These are phyloP conservation scores for Myopa testacea DNA, from an alignment of 2,888 invertebrate genomes.

Conservation along the genomic window DNA sequence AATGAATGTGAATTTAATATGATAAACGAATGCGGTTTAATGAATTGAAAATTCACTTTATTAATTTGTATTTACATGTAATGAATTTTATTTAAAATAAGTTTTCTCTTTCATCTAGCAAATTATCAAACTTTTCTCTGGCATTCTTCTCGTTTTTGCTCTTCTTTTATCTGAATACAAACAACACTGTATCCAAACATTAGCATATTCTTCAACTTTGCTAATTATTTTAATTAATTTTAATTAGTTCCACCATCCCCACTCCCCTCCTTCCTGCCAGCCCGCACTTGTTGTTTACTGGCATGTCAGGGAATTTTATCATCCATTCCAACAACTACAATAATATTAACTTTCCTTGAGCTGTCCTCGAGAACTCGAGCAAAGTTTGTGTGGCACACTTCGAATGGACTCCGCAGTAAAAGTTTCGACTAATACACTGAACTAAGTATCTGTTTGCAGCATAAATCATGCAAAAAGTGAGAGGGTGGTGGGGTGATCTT, in stretches of 20 bases:
- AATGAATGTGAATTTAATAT: no score
- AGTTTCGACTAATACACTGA: constrained; percentile 2
- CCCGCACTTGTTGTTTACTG: neutral
- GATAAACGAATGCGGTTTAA: no score
- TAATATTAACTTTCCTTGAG: neutral
- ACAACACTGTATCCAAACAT: neutral
- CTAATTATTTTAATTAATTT: constrained; percentile 17
- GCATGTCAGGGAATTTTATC: neutral
- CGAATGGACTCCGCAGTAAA: neutral
- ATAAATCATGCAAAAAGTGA: constrained; percentile 7
- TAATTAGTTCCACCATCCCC: neutral
- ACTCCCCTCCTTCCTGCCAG: neutral
- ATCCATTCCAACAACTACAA: constrained; percentile 1
- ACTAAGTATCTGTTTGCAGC: constrained; percentile 5
- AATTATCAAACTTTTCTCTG: neutral
- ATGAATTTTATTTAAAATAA: neutral
- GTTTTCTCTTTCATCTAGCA: neutral
- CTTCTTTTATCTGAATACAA: neutral
- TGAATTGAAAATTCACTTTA: no score
- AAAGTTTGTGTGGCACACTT: neutral
- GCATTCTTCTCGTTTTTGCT: neutral
- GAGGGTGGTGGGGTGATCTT: neutral
- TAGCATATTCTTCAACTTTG: neutral
- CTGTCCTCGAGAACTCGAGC: neutral
- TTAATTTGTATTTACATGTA: no score